phyloP scores from a whole-genome alignment of 23 tunicate species.

The Trididemnum miniatum region DNA sequence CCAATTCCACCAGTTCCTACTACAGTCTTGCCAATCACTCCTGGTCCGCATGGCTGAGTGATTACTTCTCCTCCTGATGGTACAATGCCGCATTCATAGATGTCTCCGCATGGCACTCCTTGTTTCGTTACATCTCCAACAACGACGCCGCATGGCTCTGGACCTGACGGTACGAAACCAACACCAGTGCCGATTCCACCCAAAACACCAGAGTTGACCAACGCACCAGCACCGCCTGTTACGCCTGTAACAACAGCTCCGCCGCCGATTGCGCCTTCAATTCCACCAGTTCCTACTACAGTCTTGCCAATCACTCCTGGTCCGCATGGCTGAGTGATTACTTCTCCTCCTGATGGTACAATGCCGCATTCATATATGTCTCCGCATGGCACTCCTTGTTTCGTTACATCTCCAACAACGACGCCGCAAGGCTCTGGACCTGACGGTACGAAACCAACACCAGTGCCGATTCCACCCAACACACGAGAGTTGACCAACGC shows the following conservation, averaged over 20 bases:
- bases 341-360: neutral
- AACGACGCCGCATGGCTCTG: neutral
- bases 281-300: neutral
- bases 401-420: neutral
- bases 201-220: neutral
- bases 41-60: neutral
- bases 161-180: neutral
- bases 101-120: neutral
- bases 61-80: neutral
- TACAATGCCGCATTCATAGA: neutral
- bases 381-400: neutral
- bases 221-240: neutral
- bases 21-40: neutral
- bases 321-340: neutral
- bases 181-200: neutral
- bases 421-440: neutral
- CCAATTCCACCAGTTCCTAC: neutral
- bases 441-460: neutral
- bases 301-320: slow-evolving; percentile 1
- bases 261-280: neutral
- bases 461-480: neutral
- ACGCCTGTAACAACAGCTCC: neutral
- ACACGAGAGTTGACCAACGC: neutral
- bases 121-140: neutral
- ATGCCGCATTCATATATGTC: neutral